A percentile compares a stretch with the other conserved stretches of the same genome.
Conservation (phyloP, 1,140 invertebrate genomes). For the Cydia amplana region DNA sequence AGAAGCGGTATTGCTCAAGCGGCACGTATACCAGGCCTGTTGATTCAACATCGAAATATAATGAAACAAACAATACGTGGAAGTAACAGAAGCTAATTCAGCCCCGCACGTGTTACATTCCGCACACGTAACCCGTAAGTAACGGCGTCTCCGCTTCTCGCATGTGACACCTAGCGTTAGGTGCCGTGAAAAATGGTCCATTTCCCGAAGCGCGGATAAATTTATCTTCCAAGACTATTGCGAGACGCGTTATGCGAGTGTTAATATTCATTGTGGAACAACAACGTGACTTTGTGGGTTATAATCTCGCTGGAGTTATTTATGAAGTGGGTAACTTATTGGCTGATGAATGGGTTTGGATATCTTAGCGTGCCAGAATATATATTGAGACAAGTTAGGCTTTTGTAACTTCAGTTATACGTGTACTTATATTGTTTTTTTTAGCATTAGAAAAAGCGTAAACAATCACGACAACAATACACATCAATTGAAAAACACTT, state of each 20-base stretch:
- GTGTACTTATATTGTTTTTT: no score
- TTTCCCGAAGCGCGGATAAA: slow-evolving; percentile 73
- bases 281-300: slow-evolving; percentile 60
- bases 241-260: slow-evolving; percentile 67
- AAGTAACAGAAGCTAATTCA: slow-evolving; percentile 70
- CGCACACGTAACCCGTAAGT: slow-evolving; percentile 71
- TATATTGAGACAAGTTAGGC: neutral
- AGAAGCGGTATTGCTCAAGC: slow-evolving; percentile 4
- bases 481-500: no score
- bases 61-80: slow-evolving; percentile 44
- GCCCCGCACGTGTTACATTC: slow-evolving; percentile 59
- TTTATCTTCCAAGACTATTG: slow-evolving; percentile 73
- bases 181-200: slow-evolving; percentile 77
- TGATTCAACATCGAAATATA: slow-evolving; percentile 38
- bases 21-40: slow-evolving; percentile 32
- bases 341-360: slow-evolving; percentile 24
- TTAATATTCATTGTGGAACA: slow-evolving; percentile 76
- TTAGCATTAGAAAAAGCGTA: no score
- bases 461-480: no score
- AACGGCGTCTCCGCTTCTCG: slow-evolving; percentile 72
- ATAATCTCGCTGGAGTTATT: slow-evolving; percentile 39
- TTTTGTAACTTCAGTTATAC: no score
- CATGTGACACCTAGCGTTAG: slow-evolving; percentile 78
- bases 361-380: neutral
- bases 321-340: slow-evolving; percentile 34